Conservation (phyloP, 2,888 invertebrate genomes). For the Rosalia funebris region DNA sequence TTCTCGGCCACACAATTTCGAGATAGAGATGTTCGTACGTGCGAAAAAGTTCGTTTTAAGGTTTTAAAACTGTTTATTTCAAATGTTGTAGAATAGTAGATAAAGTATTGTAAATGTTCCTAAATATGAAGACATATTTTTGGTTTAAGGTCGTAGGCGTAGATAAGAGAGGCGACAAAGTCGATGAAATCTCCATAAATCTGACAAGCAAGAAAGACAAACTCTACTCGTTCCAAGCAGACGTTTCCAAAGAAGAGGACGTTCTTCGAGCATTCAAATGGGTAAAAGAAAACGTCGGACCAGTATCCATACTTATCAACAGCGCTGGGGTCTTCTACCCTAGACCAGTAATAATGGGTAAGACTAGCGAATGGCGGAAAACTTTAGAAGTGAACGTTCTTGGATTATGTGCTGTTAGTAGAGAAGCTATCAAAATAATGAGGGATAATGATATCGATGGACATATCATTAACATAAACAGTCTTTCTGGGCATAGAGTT, state of each 20-base stretch:
- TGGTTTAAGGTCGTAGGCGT: conserved; percentile 48
- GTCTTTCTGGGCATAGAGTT: conserved; percentile 50
- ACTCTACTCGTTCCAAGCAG: conserved; percentile 56
- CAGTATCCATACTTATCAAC: conserved; percentile 59
- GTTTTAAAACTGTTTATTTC: too few relatives aligned
- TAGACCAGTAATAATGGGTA: conserved; percentile 48
- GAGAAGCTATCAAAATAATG: conserved; percentile 53
- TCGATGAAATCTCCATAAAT: conserved; percentile 40
- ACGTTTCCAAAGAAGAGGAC: conserved; percentile 56
- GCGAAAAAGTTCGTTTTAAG: too few relatives aligned
- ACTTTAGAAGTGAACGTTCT: conserved; percentile 44
- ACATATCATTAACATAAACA: conserved; percentile 55
- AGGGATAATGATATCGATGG: conserved; percentile 48
- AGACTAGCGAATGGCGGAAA: conserved; percentile 42
- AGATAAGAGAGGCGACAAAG: conserved; percentile 44
- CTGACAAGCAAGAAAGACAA: conserved; percentile 48
- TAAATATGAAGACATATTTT: too few relatives aligned
- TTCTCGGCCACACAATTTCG: too few relatives aligned
- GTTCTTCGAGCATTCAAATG: conserved; percentile 55
- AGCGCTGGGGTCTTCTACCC: conserved; percentile 56
- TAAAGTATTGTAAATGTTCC: too few relatives aligned
- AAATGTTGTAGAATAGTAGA: too few relatives aligned
- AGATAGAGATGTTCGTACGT: too few relatives aligned
- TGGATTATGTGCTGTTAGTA: conserved; percentile 46
- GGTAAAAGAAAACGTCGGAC: conserved; percentile 56